A percentile compares a stretch with the other conserved stretches of the same genome.
Conservation (phyloP, 2,113 vertebrate genomes). For the Gopherus flavomarginatus region DNA sequence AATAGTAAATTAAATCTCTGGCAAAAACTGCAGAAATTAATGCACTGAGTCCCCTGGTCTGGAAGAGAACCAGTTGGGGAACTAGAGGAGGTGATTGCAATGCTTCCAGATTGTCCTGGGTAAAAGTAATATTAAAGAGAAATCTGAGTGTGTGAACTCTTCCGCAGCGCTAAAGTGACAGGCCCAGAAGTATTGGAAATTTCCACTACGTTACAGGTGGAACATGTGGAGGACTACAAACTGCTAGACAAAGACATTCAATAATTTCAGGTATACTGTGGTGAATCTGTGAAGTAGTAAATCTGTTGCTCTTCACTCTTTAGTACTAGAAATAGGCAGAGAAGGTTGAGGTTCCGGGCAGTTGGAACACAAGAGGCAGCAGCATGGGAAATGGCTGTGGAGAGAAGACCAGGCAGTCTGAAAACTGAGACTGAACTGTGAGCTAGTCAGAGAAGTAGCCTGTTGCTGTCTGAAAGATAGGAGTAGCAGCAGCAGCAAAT, state of each 20-base stretch:
- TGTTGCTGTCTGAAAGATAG: background rate
- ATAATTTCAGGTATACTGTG: rapidly evolving
- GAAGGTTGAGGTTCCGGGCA: background rate
- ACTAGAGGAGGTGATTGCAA: background rate
- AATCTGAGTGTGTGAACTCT: background rate
- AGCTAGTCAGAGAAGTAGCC: rapidly evolving
- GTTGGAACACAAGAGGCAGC: background rate
- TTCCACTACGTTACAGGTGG: background rate
- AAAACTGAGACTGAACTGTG: background rate
- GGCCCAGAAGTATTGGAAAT: background rate
- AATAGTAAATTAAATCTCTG: background rate
- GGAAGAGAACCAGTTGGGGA: background rate
- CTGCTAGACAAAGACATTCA: background rate
- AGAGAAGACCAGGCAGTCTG: background rate
- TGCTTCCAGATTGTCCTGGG: background rate
- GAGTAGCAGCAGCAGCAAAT: background rate
- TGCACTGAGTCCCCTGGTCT: background rate
- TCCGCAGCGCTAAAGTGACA: background rate
- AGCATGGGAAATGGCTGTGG: background rate
- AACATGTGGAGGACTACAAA: rapidly evolving
- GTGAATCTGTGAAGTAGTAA: background rate
- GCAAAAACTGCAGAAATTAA: background rate
- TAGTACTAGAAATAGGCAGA: rapidly evolving
- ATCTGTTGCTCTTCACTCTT: background rate
- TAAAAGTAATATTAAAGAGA: background rate